phyloP scores from a whole-genome alignment of 2,888 invertebrate species.

The Xestia ashworthii region DNA sequence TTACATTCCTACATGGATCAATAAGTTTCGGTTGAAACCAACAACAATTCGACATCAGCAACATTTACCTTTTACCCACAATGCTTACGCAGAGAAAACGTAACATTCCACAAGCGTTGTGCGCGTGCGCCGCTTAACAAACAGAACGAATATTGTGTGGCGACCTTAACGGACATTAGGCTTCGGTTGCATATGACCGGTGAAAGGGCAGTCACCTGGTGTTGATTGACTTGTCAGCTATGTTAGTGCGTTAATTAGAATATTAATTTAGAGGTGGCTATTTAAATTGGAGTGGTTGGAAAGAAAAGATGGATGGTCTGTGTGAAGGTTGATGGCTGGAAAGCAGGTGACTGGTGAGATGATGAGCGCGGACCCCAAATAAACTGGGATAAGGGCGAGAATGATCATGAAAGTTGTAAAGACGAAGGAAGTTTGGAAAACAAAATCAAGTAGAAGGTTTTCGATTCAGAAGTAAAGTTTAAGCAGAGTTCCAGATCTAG shows the following conservation, averaged over 20 bases:
- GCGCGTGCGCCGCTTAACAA: constrained; percentile 81
- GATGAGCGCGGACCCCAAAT: too few species aligned
- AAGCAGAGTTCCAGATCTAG: not conserved
- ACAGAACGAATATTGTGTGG: constrained; percentile 74
- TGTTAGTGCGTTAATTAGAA: constrained; percentile 25
- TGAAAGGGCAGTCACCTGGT: constrained; percentile 61
- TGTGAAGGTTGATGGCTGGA: too few species aligned
- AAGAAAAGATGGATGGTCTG: too few species aligned
- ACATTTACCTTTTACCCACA: constrained; percentile 54
- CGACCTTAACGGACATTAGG: constrained; percentile 77
- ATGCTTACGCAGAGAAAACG: constrained; percentile 78
- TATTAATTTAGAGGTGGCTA: constrained; percentile 13
- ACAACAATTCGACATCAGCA: constrained; percentile 41
- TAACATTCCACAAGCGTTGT: constrained; percentile 76
- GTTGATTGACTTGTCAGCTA: constrained; percentile 47
- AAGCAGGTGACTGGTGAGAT: too few species aligned
- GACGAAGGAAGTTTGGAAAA: not conserved
- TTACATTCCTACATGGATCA: too few species aligned
- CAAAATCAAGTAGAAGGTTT: too few species aligned
- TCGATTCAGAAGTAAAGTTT: too few species aligned
- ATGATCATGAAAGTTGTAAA: too few species aligned
- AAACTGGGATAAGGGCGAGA: too few species aligned
- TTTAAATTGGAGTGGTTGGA: not conserved
- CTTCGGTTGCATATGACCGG: constrained; percentile 44
- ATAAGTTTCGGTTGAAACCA: constrained; percentile 12